Evolutionary conservation across 2,113 vertebrate genomes (phyloP).

Genomic region (Onychorhynchus coronatus): DNA sequence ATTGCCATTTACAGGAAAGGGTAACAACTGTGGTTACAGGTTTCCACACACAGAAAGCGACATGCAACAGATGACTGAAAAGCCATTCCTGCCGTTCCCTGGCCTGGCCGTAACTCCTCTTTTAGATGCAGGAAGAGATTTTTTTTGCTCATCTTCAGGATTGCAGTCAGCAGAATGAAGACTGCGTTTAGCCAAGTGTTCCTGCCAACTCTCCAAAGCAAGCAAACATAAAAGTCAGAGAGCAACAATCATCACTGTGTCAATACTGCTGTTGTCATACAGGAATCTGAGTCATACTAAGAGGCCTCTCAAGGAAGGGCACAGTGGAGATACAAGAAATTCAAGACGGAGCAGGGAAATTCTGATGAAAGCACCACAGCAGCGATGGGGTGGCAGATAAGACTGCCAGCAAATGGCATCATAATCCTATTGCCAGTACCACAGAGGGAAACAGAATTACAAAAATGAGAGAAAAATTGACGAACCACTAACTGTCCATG

Average conservation of each 20-base stretch:
- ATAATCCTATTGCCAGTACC: not conserved
- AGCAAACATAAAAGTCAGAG: not conserved
- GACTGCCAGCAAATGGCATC: not conserved
- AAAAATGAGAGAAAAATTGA: not conserved
- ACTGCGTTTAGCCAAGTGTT: not conserved
- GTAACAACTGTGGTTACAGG: not conserved
- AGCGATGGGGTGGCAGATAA: not conserved
- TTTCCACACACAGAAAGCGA: not conserved
- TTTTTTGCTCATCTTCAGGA: not conserved
- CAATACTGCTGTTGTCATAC: not conserved
- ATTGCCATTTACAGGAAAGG: not conserved
- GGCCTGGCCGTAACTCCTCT: not conserved
- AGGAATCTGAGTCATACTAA: slow-evolving; percentile 27
- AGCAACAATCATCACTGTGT: not conserved
- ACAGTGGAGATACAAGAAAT: not conserved
- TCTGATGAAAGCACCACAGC: not conserved
- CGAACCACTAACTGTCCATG: not conserved
- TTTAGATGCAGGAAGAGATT: not conserved
- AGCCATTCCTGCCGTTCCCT: not conserved
- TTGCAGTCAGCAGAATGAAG: not conserved
- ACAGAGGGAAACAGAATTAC: not conserved
- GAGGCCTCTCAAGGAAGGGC: not conserved
- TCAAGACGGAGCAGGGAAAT: not conserved
- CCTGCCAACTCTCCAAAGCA: not conserved
- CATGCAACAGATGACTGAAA: not conserved